Evolutionary conservation across 2,888 invertebrate genomes (phyloP).

Genomic region (Tupiocoris notatus): DNA sequence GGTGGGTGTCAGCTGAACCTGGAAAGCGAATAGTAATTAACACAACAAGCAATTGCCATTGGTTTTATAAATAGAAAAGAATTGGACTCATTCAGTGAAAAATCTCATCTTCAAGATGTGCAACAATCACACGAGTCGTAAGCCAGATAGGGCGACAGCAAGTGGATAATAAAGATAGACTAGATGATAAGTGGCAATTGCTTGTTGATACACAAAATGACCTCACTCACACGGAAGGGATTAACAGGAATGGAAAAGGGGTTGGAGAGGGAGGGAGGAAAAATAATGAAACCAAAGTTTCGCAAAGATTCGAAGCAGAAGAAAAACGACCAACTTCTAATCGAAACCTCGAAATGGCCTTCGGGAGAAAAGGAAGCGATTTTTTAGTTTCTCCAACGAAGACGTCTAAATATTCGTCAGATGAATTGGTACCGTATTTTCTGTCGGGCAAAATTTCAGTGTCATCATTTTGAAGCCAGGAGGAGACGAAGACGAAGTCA

Average conservation of each 20-base stretch:
- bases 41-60: neutral
- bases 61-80: no score
- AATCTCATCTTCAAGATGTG: no score
- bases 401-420: no score
- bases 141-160: no score
- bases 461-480: constrained; percentile 81
- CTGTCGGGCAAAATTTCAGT: constrained; percentile 56
- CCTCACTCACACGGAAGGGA: constrained; percentile 44
- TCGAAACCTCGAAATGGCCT: constrained; percentile 1
- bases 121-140: no score
- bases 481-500: constrained; percentile 80
- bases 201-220: constrained; percentile 30
- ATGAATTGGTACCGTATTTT: constrained; percentile 54
- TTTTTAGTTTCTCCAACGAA: no score
- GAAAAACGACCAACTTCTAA: constrained; percentile 1
- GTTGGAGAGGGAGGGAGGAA: neutral
- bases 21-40: neutral
- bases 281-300: constrained; percentile 17
- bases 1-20: neutral
- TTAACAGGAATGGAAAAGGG: neutral
- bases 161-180: no score
- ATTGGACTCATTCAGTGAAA: no score
- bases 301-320: constrained; percentile 34
- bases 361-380: neutral
- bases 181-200: neutral